These are phyloP conservation scores for Gymnothorax javanicus DNA, from an alignment of 2,797 vertebrate species.

Conservation along the genomic window DNA sequence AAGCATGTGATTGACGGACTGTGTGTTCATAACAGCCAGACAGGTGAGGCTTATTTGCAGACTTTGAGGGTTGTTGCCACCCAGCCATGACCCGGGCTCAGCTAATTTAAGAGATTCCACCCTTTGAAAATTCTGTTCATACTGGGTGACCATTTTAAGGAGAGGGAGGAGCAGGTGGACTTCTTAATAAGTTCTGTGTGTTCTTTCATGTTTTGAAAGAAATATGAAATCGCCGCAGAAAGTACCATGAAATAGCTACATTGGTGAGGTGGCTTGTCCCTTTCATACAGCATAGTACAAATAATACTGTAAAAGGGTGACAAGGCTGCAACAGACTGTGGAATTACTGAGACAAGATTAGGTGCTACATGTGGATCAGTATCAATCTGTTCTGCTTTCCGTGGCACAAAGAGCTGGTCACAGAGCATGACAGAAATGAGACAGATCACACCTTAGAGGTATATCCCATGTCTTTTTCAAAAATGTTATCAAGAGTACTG, in stretches of 20 bases:
- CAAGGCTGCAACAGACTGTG: neutral
- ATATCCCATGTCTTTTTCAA: neutral
- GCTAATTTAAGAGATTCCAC: conserved; percentile 63
- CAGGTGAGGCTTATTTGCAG: conserved; percentile 68
- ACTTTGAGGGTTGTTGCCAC: conserved; percentile 52
- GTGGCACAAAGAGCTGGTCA: neutral
- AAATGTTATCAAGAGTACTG: neutral
- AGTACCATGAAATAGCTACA: neutral
- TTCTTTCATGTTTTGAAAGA: conserved; percentile 36
- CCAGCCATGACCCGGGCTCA: conserved; percentile 54
- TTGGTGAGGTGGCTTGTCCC: neutral
- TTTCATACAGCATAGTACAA: neutral
- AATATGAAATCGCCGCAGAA: neutral
- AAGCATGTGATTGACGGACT: conserved; percentile 56
- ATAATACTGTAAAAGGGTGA: neutral
- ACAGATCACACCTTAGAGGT: neutral
- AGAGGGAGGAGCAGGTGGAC: conserved; percentile 52
- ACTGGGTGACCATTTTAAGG: conserved; percentile 45
- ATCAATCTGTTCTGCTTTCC: neutral
- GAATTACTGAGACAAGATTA: neutral
- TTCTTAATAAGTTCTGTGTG: conserved; percentile 57
- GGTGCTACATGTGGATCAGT: neutral
- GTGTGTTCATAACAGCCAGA: conserved; percentile 56
- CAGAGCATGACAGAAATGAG: neutral
- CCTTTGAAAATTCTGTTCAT: conserved; percentile 54